phyloP scores from a whole-genome alignment of 2,113 vertebrate species.

The Scortum barcoo region DNA sequence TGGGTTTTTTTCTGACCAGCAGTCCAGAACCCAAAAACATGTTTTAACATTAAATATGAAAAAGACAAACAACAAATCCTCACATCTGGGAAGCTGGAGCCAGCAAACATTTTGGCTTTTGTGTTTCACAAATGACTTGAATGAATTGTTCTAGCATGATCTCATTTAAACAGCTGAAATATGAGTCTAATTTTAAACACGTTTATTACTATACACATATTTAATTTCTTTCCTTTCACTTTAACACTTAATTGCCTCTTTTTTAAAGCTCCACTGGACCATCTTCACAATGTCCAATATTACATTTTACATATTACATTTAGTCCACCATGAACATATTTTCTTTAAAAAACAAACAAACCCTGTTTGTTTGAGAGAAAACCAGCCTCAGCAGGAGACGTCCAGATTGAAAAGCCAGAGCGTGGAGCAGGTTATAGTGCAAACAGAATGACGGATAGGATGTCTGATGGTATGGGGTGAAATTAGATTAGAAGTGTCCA shows the following conservation, averaged over 20 bases:
- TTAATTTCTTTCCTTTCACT: too few relatives aligned
- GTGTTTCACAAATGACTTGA: too few relatives aligned
- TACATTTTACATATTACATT: background rate
- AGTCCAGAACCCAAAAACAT: background rate
- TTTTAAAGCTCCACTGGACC: too few relatives aligned
- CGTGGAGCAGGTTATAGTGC: slow-evolving; percentile 37
- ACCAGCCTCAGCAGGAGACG: background rate
- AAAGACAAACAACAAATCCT: background rate
- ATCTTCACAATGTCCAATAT: too few relatives aligned
- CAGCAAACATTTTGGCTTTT: background rate
- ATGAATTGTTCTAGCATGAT: too few relatives aligned
- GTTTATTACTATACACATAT: too few relatives aligned
- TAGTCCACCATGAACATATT: slow-evolving; percentile 2
- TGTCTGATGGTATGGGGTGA: slow-evolving; percentile 31
- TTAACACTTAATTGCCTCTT: too few relatives aligned
- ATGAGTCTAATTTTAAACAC: too few relatives aligned
- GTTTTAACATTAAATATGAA: background rate
- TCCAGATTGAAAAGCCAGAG: slow-evolving; percentile 41
- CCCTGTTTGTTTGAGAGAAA: background rate
- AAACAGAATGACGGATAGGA: slow-evolving; percentile 50
- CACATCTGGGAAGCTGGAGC: background rate
- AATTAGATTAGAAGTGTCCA: slow-evolving; percentile 61
- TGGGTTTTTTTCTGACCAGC: background rate
- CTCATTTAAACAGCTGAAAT: too few relatives aligned
- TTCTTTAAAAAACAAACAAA: background rate